These are phyloP conservation scores for Menura novaehollandiae DNA, from an alignment of 2,113 vertebrate genomes.

Conservation along the genomic window DNA sequence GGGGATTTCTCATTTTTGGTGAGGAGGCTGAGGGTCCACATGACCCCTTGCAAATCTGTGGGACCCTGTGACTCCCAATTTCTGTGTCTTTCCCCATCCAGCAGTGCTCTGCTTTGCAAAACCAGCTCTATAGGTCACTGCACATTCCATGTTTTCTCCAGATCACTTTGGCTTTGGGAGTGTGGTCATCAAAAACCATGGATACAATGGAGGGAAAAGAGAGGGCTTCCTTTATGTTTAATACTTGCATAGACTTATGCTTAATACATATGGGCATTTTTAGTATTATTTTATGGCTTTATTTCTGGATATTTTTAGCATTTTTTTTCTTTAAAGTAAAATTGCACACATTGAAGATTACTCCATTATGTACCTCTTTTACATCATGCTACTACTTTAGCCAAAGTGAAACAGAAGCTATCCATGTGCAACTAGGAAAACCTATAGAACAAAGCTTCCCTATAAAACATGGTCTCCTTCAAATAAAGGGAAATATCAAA, in stretches of 20 bases:
- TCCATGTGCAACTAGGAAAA: neutral
- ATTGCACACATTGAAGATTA: neutral
- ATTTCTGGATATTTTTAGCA: neutral
- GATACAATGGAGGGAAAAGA: neutral
- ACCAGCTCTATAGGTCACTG: neutral
- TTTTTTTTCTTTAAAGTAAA: neutral
- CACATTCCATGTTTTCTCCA: neutral
- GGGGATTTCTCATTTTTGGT: neutral
- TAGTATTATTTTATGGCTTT: neutral
- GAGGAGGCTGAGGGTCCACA: neutral
- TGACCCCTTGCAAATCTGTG: rapidly evolving
- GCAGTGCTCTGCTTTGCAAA: neutral
- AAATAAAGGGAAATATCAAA: neutral
- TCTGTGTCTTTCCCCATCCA: neutral
- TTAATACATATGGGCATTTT: neutral
- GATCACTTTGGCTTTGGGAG: neutral
- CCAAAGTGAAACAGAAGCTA: neutral
- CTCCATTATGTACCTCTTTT: neutral
- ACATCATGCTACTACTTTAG: neutral
- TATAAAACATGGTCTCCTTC: neutral
- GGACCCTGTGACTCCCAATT: neutral
- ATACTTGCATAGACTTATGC: neutral
- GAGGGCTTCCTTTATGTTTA: neutral
- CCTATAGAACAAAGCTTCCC: neutral
- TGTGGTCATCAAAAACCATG: neutral